Conservation (phyloP, 2,797 vertebrate genomes). For the Anguilla pacifica region DNA sequence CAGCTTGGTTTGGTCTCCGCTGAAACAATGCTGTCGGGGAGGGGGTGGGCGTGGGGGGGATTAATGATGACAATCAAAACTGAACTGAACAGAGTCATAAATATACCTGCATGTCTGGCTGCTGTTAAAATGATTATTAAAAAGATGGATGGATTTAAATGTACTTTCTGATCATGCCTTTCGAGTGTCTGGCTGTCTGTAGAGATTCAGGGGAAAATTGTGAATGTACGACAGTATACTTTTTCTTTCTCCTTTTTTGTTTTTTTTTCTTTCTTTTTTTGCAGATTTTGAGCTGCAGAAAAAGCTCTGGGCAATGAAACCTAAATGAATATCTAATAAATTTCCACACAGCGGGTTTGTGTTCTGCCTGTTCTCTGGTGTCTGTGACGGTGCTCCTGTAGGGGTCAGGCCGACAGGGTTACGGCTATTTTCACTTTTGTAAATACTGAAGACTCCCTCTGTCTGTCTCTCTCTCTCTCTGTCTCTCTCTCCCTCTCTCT, state of each 20-base stretch:
- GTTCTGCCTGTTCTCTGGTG: constrained; percentile 25
- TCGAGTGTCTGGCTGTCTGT: constrained; percentile 49
- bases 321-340: constrained; percentile 74
- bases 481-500: too few species aligned
- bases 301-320: constrained; percentile 62
- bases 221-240: constrained; percentile 64
- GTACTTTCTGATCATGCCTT: constrained; percentile 18
- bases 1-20: background rate
- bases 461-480: constrained; percentile 23
- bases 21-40: background rate
- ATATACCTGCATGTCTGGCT: background rate
- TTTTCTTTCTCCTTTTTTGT: constrained; percentile 45
- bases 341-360: constrained; percentile 68
- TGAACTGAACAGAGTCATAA: background rate
- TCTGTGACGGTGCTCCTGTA: background rate
- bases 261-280: constrained; percentile 59
- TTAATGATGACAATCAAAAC: background rate
- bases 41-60: background rate
- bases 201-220: constrained; percentile 59
- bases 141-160: constrained; percentile 34
- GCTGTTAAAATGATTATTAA: background rate
- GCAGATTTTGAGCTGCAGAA: constrained; percentile 62
- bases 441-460: background rate
- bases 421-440: background rate
- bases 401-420: background rate